These are phyloP conservation scores for Lochmaea crataegi DNA, from an alignment of 2,888 invertebrate species.

Conservation along the genomic window DNA sequence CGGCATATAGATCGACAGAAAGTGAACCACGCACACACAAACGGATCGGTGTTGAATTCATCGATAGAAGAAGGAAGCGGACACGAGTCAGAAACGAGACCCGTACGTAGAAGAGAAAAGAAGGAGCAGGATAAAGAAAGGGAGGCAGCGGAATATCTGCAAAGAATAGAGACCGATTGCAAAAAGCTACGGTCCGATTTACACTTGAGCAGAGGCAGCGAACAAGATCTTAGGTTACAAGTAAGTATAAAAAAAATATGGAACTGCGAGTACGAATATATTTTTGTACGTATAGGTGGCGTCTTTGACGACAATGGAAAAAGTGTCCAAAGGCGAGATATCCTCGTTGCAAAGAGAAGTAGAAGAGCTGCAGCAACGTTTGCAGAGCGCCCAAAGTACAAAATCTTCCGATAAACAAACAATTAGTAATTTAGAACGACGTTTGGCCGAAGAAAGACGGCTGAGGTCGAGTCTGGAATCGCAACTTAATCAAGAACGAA, in stretches of 20 bases:
- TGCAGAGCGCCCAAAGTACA: conserved; percentile 79
- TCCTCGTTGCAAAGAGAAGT: conserved; percentile 85
- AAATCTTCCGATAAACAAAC: conserved; percentile 84
- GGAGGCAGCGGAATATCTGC: conserved; percentile 66
- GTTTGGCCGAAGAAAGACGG: conserved; percentile 87
- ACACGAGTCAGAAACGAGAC: conserved; percentile 38
- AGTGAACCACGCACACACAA: conserved; percentile 58
- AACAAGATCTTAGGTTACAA: conserved; percentile 79
- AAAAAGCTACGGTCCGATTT: conserved; percentile 80
- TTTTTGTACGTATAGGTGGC: conserved; percentile 66
- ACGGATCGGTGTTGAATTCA: conserved; percentile 56
- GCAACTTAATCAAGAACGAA: conserved; percentile 79
- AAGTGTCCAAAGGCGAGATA: conserved; percentile 77
- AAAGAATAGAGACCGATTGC: conserved; percentile 78
- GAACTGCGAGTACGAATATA: no score
- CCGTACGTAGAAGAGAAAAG: conserved; percentile 58
- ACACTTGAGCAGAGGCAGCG: conserved; percentile 75
- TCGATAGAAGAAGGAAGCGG: conserved; percentile 33
- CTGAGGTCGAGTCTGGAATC: conserved; percentile 79
- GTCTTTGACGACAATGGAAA: conserved; percentile 75
- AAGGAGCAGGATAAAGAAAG: conserved; percentile 66
- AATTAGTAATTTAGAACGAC: conserved; percentile 80
- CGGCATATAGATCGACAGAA: conserved; percentile 48
- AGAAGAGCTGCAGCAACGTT: conserved; percentile 85
- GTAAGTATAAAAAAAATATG: conserved; percentile 60